Conservation (phyloP, 2,888 invertebrate genomes). For the Drosophila subsilvestris region DNA sequence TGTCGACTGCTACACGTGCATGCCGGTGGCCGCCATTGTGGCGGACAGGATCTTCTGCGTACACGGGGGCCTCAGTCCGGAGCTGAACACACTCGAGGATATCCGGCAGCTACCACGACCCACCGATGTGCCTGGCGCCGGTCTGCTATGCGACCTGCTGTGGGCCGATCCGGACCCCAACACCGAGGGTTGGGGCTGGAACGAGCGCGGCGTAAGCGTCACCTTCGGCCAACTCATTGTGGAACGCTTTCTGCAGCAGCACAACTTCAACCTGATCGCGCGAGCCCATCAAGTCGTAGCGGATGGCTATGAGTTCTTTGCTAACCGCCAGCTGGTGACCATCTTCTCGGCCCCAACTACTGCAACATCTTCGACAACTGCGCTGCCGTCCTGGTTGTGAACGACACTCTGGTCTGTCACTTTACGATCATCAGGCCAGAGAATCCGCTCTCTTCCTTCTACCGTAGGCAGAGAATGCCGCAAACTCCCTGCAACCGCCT, state of each 20-base stretch:
- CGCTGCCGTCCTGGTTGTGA: constrained; percentile 33
- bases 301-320: constrained; percentile 45
- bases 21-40: constrained; percentile 40
- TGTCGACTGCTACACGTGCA: constrained; percentile 42
- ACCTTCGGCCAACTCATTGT: constrained; percentile 22
- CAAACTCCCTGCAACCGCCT: not conserved
- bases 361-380: constrained; percentile 37
- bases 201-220: constrained; percentile 39
- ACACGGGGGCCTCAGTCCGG: constrained; percentile 35
- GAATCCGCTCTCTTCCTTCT: not conserved
- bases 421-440: constrained; percentile 27
- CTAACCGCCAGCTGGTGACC: constrained; percentile 36
- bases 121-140: constrained; percentile 28
- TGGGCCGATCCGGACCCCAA: constrained; percentile 37
- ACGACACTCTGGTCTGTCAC: constrained; percentile 23
- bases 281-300: constrained; percentile 41
- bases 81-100: constrained; percentile 20
- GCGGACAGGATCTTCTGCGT: constrained; percentile 36
- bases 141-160: constrained; percentile 32
- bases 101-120: constrained; percentile 18
- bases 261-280: constrained; percentile 27
- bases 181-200: constrained; percentile 11
- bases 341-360: constrained; percentile 42
- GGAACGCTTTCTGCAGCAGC: constrained; percentile 19
- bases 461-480: not conserved